These are phyloP conservation scores for Diprion similis DNA, from an alignment of 1,140 invertebrate genomes.

Conservation along the genomic window DNA sequence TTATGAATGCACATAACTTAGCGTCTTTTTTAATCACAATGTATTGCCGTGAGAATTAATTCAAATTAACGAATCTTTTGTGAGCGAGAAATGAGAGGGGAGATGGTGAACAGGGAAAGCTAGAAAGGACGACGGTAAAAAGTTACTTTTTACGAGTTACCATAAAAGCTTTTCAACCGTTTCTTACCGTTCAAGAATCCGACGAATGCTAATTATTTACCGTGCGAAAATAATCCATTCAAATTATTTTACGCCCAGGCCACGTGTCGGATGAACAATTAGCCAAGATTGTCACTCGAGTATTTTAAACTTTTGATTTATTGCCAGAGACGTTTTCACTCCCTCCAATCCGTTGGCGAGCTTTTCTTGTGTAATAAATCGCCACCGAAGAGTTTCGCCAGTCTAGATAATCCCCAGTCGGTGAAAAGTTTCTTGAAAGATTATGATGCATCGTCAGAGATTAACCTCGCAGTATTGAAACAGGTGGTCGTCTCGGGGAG, in stretches of 20 bases:
- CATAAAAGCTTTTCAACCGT: not conserved
- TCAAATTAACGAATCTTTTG: constrained; percentile 9
- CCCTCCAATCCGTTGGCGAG: no score
- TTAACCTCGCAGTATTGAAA: no score
- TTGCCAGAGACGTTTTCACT: no score
- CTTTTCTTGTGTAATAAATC: no score
- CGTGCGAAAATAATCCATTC: constrained; percentile 2
- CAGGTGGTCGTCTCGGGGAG: no score
- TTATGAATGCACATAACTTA: constrained; percentile 15
- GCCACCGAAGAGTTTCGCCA: no score
- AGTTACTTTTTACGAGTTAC: not conserved
- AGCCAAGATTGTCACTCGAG: no score
- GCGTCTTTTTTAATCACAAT: constrained; percentile 10
- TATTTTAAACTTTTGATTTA: no score
- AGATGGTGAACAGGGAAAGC: not conserved
- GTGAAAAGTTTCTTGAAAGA: no score
- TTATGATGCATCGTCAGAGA: no score
- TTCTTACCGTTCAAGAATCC: not conserved
- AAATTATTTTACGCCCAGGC: not conserved
- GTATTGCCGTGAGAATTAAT: constrained; percentile 15
- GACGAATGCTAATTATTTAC: not conserved
- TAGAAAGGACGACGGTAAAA: not conserved
- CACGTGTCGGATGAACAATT: not conserved
- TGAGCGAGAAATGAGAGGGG: not conserved
- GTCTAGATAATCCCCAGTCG: no score